Evolutionary conservation across 2,888 invertebrate species (phyloP), one percentile per base, ranked within the genome.

Genomic region (Dicranocentrus wangi): DNA sequence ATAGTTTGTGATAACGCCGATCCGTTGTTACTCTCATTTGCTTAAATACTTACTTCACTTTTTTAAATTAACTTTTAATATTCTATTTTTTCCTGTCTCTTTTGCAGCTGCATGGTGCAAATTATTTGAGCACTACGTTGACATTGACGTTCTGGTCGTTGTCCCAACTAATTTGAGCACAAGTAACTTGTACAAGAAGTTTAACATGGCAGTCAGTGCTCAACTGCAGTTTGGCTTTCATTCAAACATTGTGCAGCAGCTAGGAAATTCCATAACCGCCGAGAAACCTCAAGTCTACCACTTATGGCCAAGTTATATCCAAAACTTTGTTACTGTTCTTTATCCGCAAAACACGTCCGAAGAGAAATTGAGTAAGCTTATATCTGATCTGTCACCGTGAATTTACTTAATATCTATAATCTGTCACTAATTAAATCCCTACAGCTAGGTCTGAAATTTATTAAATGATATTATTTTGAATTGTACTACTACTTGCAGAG

Each of bases 241-340:
- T 66, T 51, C 39, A 13, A 85, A 84, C 71, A 87, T 87, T 51
- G 71, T 78, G n/a, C 80, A 83, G 55, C 86, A 87, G 53, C 73
- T 87, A 23, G 82, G 66, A 2, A 84, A 86, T 47, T 87, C 86
- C n/a, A 87, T 87, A 53, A 81, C 81, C 21, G 86, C 86, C 7
- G 84, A 84, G 43, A 86, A 86, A 70, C 93, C 94, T 17, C 91
- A 92, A 88, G 92, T 93, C 58, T 92, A 92, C 88, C 96, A 96
- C 88, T 96, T 94, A 88, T 91, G 92, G 84, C 93, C 94, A 13
- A 88, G 89, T 82, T 91, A 92, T 83, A 91, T 93, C 87, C 93
- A 94, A 0, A 94, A 95, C 88, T 93, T 95, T 87, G 88, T 96
- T 21, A 94, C 95, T 10, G 91, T 93, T 85, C 90, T 94, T 55